Percentiles rank a stretch among this genome's conserved stretches.
Conservation (phyloP, 2,888 invertebrate species). For the Aquatica leii region DNA sequence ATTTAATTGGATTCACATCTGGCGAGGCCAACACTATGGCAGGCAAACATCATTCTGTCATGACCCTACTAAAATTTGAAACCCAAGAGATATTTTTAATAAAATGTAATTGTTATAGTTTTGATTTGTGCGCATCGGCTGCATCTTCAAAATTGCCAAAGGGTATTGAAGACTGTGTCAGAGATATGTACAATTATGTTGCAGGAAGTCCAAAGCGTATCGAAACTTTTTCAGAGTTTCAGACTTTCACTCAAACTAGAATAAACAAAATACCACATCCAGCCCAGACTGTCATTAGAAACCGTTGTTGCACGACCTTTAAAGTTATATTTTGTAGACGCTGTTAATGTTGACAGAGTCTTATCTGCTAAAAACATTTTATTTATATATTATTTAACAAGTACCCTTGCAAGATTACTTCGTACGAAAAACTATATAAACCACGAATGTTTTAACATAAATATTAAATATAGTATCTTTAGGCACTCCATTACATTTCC, state of each 20-base stretch:
- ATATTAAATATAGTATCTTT: no score
- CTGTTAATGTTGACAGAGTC: no score
- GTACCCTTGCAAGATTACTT: no score
- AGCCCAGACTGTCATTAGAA: background rate
- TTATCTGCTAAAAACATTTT: no score
- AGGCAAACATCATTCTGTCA: background rate
- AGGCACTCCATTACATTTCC: no score
- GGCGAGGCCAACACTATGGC: background rate
- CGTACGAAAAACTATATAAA: no score
- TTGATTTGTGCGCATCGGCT: background rate
- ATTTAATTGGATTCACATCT: background rate
- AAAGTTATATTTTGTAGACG: no score
- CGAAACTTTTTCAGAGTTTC: background rate
- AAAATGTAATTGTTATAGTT: conserved; percentile 1
- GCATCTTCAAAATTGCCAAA: background rate
- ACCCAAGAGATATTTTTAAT: background rate
- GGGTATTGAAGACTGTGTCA: background rate
- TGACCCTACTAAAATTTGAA: background rate
- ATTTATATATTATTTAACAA: no score
- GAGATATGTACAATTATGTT: background rate
- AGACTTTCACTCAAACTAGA: background rate
- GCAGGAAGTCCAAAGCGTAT: background rate
- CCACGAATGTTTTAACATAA: no score
- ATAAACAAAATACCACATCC: background rate
- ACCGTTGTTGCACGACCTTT: no score